Evolutionary conservation across 2,113 vertebrate species (phyloP).

Genomic region (Riparia riparia): DNA sequence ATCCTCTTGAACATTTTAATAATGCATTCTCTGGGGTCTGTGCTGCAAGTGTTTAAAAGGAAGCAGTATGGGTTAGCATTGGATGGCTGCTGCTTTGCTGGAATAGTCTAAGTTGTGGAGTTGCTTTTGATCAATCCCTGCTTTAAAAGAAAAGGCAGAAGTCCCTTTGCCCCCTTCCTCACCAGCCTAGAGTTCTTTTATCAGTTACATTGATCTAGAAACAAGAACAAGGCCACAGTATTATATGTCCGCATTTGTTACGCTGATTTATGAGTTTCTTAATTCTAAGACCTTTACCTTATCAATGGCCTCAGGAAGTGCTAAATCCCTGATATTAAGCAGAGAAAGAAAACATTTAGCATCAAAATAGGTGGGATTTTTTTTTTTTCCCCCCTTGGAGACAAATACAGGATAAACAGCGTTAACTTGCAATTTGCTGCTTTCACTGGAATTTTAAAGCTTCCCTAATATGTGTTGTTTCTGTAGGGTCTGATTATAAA

Average conservation of each 20-base stretch:
- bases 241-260: conserved; percentile 37
- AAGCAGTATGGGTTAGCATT: not conserved
- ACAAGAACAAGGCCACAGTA: conserved; percentile 55
- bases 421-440: conserved; percentile 2
- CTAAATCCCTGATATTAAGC: conserved; percentile 22
- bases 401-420: not conserved
- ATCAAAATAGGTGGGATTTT: not conserved
- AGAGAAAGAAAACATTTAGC: not conserved
- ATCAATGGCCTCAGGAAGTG: conserved; percentile 32
- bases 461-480: not conserved
- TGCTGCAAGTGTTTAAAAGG: conserved; percentile 21
- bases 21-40: not conserved
- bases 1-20: conserved; percentile 49
- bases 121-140: conserved; percentile 35
- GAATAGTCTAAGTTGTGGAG: not conserved
- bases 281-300: conserved; percentile 17
- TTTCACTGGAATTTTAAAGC: not conserved
- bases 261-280: conserved; percentile 32
- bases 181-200: conserved; percentile 29
- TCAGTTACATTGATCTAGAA: conserved; percentile 62
- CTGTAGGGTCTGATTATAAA: conserved; percentile 50
- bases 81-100: conserved; percentile 29
- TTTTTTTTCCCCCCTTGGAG: not conserved
- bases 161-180: conserved; percentile 4
- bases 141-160: not conserved